Percentiles rank a stretch among this genome's conserved stretches.
These are phyloP conservation scores for Drosophila serrata DNA, from an alignment of 1,140 invertebrate genomes.

Conservation along the genomic window DNA sequence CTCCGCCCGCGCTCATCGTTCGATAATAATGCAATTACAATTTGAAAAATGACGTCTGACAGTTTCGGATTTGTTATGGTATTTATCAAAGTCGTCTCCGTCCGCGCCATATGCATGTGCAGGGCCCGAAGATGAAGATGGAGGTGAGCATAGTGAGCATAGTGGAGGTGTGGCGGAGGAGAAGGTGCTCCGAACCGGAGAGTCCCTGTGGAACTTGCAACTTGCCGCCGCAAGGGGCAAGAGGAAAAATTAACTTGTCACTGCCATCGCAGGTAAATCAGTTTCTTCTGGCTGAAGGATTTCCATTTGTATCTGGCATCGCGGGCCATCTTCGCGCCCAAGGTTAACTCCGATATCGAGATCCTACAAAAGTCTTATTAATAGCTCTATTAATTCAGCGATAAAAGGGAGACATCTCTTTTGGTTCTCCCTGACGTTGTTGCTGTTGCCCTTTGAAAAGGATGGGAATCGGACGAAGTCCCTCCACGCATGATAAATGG, in stretches of 20 bases:
- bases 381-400: constrained; percentile 78
- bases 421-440: constrained; percentile 16
- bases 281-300: constrained; percentile 74
- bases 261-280: constrained; percentile 79
- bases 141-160: constrained; percentile 7
- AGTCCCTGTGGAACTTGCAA: constrained; percentile 30
- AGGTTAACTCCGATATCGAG: constrained; percentile 62
- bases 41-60: constrained; percentile 84
- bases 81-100: constrained; percentile 80
- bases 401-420: constrained; percentile 65
- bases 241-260: constrained; percentile 80
- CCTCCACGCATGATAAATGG: constrained; percentile 40
- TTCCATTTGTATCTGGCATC: constrained; percentile 41
- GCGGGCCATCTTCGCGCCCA: constrained; percentile 29
- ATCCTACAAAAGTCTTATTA: constrained; percentile 78
- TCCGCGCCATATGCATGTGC: constrained; percentile 44
- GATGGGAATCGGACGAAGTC: constrained; percentile 36
- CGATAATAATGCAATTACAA: constrained; percentile 85
- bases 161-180: constrained; percentile 12
- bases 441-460: constrained; percentile 32
- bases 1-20: constrained; percentile 27
- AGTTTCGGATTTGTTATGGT: constrained; percentile 85
- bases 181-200: constrained; percentile 16
- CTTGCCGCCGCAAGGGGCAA: constrained; percentile 37
- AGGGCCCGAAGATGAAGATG: constrained; percentile 28